Percentiles rank a stretch among this genome's conserved stretches.
These are phyloP conservation scores for Bubo blakistoni DNA, from an alignment of 2,113 vertebrate genomes.

Conservation along the genomic window DNA sequence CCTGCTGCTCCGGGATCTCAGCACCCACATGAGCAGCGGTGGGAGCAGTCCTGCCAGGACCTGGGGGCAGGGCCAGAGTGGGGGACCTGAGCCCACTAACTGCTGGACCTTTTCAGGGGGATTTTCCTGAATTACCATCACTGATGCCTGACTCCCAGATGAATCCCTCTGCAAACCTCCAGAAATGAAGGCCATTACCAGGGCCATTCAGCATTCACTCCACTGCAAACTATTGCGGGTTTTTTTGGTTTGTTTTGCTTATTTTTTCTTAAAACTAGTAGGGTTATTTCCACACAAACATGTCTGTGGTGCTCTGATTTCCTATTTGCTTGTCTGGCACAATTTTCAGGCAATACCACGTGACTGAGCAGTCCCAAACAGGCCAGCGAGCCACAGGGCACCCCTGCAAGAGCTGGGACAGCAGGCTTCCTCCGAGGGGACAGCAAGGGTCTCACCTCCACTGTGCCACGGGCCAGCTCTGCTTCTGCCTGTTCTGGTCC, in stretches of 20 bases:
- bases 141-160: neutral
- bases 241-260: neutral
- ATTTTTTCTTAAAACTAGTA: neutral
- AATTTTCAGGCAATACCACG: neutral
- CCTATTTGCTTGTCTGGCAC: neutral
- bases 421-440: neutral
- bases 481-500: neutral
- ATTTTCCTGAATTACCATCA: neutral
- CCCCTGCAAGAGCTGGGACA: neutral
- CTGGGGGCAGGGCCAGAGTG: neutral
- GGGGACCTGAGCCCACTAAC: neutral
- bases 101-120: neutral
- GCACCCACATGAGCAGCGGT: neutral
- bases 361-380: neutral
- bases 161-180: neutral
- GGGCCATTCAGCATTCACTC: neutral
- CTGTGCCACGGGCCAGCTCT: neutral
- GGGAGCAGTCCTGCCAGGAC: neutral
- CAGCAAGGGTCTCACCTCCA: neutral
- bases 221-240: neutral
- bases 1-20: accelerated
- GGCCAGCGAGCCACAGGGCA: neutral
- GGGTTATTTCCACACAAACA: neutral
- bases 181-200: neutral
- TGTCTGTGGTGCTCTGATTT: neutral